A percentile compares a stretch with the other conserved stretches of the same genome.
phyloP scores from a whole-genome alignment of 1,140 invertebrate genomes.

The Drosophila navojoa region DNA sequence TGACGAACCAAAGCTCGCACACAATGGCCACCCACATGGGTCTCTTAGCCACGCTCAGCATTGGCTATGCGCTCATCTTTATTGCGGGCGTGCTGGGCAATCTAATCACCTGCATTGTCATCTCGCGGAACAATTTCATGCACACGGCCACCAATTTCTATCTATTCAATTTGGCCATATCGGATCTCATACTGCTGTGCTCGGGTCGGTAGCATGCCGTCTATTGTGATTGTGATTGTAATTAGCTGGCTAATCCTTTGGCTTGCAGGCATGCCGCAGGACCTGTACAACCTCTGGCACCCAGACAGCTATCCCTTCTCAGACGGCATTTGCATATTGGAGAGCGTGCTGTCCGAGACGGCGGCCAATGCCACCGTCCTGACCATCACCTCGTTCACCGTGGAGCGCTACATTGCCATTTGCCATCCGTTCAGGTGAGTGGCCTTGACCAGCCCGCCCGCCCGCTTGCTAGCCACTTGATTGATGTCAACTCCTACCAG shows the following conservation, averaged over 20 bases:
- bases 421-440: conserved; percentile 89
- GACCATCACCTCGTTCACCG: conserved; percentile 95
- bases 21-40: conserved; percentile 61
- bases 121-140: conserved; percentile 92
- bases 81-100: conserved; percentile 93
- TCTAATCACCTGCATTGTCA: conserved; percentile 93
- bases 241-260: neutral
- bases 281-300: conserved; percentile 92
- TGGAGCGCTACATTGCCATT: conserved; percentile 93
- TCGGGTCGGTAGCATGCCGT: conserved; percentile 76
- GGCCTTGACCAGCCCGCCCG: conserved; percentile 1
- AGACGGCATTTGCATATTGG: conserved; percentile 89
- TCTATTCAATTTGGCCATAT: conserved; percentile 93
- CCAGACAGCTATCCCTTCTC: conserved; percentile 91
- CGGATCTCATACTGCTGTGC: conserved; percentile 92
- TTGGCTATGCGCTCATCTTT: conserved; percentile 91
- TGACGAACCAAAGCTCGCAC: conserved; percentile 16
- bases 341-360: conserved; percentile 91
- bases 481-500: conserved; percentile 52
- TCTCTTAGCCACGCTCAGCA: conserved; percentile 86
- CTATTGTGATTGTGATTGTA: neutral
- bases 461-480: conserved; percentile 28
- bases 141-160: conserved; percentile 94
- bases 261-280: conserved; percentile 88
- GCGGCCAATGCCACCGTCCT: conserved; percentile 95